A percentile compares a stretch with the other conserved stretches of the same genome.
Conservation (phyloP, 1,140 invertebrate genomes). For the Trigoniulus corallinus region DNA sequence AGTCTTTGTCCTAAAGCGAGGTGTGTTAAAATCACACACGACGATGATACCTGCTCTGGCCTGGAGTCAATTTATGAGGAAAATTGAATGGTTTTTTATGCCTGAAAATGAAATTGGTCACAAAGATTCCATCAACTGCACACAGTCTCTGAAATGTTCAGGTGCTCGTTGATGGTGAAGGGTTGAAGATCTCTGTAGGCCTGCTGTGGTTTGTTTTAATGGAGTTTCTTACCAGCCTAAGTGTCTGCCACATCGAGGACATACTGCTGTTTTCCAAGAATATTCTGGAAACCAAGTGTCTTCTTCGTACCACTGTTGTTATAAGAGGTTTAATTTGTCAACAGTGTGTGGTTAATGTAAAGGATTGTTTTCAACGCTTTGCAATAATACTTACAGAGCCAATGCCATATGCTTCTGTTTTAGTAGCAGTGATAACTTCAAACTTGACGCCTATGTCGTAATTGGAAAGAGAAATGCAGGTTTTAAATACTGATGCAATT, state of each 20-base stretch:
- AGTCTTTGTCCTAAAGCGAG: no score
- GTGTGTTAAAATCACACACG: no score
- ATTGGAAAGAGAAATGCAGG: background rate
- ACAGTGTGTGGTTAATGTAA: background rate
- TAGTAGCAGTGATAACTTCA: background rate
- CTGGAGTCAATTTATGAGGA: no score
- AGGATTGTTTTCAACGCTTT: background rate
- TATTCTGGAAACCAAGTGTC: slow-evolving; percentile 30
- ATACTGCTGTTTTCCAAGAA: slow-evolving; percentile 28
- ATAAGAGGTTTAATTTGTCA: background rate
- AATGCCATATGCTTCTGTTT: background rate
- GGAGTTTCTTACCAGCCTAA: slow-evolving; percentile 33
- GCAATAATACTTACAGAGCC: no score
- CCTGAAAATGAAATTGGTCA: no score
- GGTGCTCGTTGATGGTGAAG: no score
- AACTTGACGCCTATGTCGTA: background rate
- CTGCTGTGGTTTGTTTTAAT: no score
- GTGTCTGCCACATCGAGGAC: slow-evolving; percentile 26
- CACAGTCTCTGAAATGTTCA: no score
- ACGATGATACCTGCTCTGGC: no score
- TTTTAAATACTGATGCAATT: background rate
- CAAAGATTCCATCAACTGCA: no score
- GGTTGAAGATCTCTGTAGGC: no score
- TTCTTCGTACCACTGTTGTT: slow-evolving; percentile 21
- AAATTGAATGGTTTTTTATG: no score